These are phyloP conservation scores for Apostichopus leukothele DNA, from an alignment of 53 echinoderm and acorn worm species.

Conservation along the genomic window DNA sequence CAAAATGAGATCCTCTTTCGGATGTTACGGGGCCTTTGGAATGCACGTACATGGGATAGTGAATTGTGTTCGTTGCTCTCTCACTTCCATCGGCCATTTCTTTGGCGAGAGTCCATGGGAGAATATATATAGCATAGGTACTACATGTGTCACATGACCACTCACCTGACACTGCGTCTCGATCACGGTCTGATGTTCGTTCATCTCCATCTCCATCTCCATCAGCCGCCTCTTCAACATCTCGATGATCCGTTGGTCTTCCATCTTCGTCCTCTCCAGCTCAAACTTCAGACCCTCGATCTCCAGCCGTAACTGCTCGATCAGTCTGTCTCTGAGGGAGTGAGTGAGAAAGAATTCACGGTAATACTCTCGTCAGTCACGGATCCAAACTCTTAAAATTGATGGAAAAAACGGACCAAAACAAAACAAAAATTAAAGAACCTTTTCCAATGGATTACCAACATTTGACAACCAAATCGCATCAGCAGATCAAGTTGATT, in stretches of 20 bases:
- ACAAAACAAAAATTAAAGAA: background rate
- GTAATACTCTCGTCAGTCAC: background rate
- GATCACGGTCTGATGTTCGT: slow-evolving; percentile 73
- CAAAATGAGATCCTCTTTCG: too few relatives aligned
- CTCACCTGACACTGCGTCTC: slow-evolving; percentile 83
- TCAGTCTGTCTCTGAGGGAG: slow-evolving; percentile 71
- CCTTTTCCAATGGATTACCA: too few relatives aligned
- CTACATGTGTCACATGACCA: slow-evolving; percentile 4
- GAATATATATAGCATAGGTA: too few relatives aligned
- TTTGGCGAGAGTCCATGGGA: too few relatives aligned
- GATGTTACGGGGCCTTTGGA: too few relatives aligned
- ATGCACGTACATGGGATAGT: too few relatives aligned
- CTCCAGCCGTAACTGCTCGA: slow-evolving; percentile 84
- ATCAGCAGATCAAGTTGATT: too few relatives aligned
- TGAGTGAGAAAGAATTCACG: background rate
- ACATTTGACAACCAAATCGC: too few relatives aligned
- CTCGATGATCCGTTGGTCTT: slow-evolving; percentile 93
- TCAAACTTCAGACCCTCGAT: slow-evolving; percentile 82
- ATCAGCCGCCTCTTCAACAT: slow-evolving; percentile 73
- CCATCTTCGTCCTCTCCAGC: slow-evolving; percentile 73
- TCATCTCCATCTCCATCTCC: slow-evolving; percentile 72
- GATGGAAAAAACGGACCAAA: background rate
- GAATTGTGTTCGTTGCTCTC: too few relatives aligned
- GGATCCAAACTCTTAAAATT: background rate
- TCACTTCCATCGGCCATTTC: too few relatives aligned